Percentiles rank a stretch among this genome's conserved stretches.
phyloP scores from a whole-genome alignment of 2,113 vertebrate genomes.

The Trachemys scripta region DNA sequence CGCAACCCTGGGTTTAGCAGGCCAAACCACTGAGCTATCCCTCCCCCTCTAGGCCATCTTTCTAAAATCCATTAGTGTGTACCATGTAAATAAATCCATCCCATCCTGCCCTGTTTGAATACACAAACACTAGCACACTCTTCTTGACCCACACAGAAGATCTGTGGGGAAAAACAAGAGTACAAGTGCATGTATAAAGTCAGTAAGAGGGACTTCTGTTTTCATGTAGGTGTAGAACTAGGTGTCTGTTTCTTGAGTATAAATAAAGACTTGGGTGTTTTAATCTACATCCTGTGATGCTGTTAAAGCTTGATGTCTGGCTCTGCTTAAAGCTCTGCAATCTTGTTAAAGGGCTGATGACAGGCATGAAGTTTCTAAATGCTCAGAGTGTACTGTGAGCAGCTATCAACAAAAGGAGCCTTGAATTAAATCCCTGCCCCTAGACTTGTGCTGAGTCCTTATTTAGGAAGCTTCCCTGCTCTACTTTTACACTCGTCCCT shows the following conservation, averaged over 20 bases:
- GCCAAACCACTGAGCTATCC: too few species aligned
- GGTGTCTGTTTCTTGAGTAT: constrained; percentile 7
- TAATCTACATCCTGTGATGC: constrained; percentile 38
- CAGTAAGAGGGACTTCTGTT: neutral
- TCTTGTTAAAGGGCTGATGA: constrained; percentile 63
- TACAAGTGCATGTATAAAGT: neutral
- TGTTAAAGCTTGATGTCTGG: constrained; percentile 50
- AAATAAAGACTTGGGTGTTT: constrained; percentile 28
- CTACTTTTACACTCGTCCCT: neutral
- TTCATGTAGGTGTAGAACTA: constrained; percentile 2
- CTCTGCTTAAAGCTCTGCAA: constrained; percentile 47
- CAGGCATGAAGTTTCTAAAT: constrained; percentile 59
- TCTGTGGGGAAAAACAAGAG: neutral
- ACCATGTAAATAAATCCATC: neutral
- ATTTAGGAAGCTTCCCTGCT: constrained; percentile 16
- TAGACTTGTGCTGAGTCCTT: constrained; percentile 33
- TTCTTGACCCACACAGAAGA: neutral
- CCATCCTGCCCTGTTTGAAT: neutral
- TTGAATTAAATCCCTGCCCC: constrained; percentile 59
- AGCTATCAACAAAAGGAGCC: constrained; percentile 34
- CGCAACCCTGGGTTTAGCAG: too few species aligned
- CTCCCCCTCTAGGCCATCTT: neutral
- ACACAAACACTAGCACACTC: neutral
- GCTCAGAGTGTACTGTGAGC: constrained; percentile 29
- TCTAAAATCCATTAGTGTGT: neutral